Conservation (phyloP, 2,888 invertebrate genomes). For the Luperina nickerlii region DNA sequence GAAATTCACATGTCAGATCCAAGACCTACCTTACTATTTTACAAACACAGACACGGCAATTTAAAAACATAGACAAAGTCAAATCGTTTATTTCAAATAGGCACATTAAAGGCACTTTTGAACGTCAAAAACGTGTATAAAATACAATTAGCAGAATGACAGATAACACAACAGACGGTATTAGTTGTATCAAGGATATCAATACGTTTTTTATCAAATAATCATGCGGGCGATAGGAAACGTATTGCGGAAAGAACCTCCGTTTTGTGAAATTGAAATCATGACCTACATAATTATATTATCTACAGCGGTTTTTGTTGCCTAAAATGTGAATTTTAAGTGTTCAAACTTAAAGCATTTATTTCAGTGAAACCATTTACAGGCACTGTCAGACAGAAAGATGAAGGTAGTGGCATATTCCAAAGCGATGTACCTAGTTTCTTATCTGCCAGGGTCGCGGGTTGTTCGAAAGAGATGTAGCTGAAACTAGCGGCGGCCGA, state of each 20-base stretch:
- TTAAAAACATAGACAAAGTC: background rate
- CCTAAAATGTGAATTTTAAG: background rate
- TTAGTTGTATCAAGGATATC: conserved; percentile 47
- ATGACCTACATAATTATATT: conserved; percentile 29
- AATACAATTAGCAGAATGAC: conserved; percentile 25
- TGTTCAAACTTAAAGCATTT: background rate
- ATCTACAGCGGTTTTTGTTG: background rate
- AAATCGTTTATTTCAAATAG: too few species aligned
- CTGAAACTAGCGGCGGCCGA: too few species aligned
- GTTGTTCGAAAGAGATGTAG: too few species aligned
- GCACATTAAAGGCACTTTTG: too few species aligned
- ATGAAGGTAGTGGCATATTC: background rate
- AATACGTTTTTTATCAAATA: conserved; percentile 46
- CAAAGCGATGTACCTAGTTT: background rate
- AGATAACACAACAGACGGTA: conserved; percentile 34
- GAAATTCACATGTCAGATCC: background rate
- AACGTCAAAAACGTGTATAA: background rate
- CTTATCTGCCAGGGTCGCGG: background rate
- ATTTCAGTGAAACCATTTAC: too few species aligned
- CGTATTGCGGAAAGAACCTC: conserved; percentile 53
- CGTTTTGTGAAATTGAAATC: conserved; percentile 26
- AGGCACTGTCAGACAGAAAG: background rate
- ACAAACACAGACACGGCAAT: background rate
- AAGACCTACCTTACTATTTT: background rate
- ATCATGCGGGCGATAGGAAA: conserved; percentile 65